Conservation (phyloP, 2,888 invertebrate genomes). For the Drosophila tripunctata region DNA sequence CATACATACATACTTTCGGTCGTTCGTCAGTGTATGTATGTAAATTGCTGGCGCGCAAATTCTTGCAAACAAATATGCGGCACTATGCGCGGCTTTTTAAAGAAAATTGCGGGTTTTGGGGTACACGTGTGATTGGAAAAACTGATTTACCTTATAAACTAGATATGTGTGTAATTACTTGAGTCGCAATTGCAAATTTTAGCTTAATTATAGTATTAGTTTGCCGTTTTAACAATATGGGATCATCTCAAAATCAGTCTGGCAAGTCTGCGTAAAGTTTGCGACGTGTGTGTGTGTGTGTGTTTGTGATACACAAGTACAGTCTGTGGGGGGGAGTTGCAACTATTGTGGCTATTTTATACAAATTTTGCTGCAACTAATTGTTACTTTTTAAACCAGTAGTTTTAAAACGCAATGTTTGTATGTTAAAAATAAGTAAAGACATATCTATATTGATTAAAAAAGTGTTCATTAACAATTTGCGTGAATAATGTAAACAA, state of each 20-base stretch:
- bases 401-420: background rate
- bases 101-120: too few relatives aligned
- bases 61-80: constrained; percentile 1
- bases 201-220: constrained; percentile 21
- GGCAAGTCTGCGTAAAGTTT: constrained; percentile 27
- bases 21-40: constrained; percentile 19
- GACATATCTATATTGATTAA: background rate
- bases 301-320: constrained; percentile 33
- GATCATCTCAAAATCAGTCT: constrained; percentile 42
- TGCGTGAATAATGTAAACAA: constrained; percentile 36
- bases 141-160: background rate
- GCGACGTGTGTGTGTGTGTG: constrained; percentile 2
- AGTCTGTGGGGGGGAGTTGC: constrained; percentile 34
- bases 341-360: background rate
- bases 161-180: background rate
- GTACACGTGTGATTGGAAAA: background rate
- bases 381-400: background rate
- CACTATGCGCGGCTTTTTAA: background rate
- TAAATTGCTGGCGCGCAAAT: constrained; percentile 53
- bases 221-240: constrained; percentile 39
- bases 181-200: constrained; percentile 9
- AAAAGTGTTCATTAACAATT: constrained; percentile 32
- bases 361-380: background rate
- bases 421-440: too few relatives aligned
- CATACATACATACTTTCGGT: too few relatives aligned